Conservation (phyloP, 2,888 invertebrate species). For the Hyposoter didymator region DNA sequence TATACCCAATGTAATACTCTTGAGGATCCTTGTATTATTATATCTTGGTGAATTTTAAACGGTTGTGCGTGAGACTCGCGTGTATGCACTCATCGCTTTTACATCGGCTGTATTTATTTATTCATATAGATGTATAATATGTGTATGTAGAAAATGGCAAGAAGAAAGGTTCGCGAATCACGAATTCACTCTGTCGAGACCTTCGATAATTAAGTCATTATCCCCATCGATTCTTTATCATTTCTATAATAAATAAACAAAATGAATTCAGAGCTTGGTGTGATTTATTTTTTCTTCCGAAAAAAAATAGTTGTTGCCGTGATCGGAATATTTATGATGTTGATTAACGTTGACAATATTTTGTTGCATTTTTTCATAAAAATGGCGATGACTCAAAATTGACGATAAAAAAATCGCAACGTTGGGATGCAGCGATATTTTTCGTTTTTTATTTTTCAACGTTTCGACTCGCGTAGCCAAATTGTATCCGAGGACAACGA, state of each 20-base stretch:
- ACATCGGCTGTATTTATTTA: constrained; percentile 49
- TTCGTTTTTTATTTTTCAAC: neutral
- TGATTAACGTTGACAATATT: neutral
- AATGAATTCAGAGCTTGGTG: neutral
- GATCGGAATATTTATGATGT: neutral
- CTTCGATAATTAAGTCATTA: constrained; percentile 56
- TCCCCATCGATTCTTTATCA: constrained; percentile 26
- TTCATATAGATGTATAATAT: constrained; percentile 32
- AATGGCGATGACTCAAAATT: neutral
- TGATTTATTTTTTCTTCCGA: neutral
- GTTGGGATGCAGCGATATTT: neutral
- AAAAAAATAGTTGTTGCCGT: neutral
- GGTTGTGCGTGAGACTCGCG: constrained; percentile 65
- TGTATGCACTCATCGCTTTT: constrained; percentile 67
- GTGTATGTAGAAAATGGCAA: neutral
- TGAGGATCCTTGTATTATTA: constrained; percentile 59
- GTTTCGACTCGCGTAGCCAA: neutral
- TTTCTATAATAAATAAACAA: constrained; percentile 12
- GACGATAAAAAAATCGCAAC: neutral
- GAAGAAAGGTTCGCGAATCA: neutral
- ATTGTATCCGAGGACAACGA: neutral
- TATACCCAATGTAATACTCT: constrained; percentile 65
- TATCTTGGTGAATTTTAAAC: constrained; percentile 67
- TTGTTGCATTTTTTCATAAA: neutral
- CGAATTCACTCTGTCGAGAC: constrained; percentile 48